Base-by-base conservation (phyloP, 2,888 invertebrate species). In the Tenthredo livida region DNA sequence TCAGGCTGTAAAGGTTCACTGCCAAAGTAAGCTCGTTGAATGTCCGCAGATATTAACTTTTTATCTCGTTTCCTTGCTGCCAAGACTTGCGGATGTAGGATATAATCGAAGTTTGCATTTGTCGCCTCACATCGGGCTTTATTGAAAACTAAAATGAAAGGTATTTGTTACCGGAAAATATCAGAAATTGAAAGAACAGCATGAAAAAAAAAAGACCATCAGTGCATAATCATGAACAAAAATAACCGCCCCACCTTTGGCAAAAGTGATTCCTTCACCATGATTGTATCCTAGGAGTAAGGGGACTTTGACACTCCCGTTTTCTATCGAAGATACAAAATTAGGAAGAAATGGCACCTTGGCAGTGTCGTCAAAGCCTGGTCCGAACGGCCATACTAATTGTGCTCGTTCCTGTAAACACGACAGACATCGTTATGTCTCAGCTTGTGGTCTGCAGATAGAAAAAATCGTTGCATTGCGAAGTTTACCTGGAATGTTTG, bases 21-120 rank as follows among this genome's bases (percentile, higher is more conserved):
- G 2, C 88, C 90, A 47, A 90, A 91, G 73, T 92, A 92, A 0
- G 89, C 84, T 37, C 58, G 84, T 77, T 85, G 90, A 3, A 93
- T 37, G 17, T 91, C 88, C 1, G 47, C 10, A 0, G 75, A 4
- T 2, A 89, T 86, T 10, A 91, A 72, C 9, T 67, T 84, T 5
- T 86, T 78, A 1, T 78, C 37, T 78, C 85, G 80, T 54, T 84
- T 84, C 21, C 88, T 0, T 1, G 1, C 7, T 0, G 7, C 17
- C 40, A 72, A 6, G 6, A 83, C 1, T 4, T 47, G 58, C 3
- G 83, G 80, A 7, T 84, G 73, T 1, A 89, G 2, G 6, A 86
- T 1, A 1, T 43, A 37, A 4, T 86, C 85, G n/a, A 91, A 88
- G n/a, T 89, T 58, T 0, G 25, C 47, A 67, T 91, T 78, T 5